Percentiles rank a stretch among this genome's conserved stretches.
phyloP scores from a whole-genome alignment of 2,113 vertebrate genomes.

The Pygoscelis adeliae region DNA sequence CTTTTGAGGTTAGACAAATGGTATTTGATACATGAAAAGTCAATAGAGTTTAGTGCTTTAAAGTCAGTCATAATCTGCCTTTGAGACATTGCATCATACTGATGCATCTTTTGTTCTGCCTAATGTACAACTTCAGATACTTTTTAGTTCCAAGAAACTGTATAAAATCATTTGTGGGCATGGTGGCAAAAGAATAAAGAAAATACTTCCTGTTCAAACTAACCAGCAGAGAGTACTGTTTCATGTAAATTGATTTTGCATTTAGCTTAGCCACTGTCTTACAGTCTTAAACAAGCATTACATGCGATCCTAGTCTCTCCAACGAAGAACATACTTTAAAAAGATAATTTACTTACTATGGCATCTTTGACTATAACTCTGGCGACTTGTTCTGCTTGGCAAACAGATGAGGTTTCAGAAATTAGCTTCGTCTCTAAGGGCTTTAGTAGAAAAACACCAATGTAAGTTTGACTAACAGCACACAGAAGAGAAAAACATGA shows the following conservation, averaged over 20 bases:
- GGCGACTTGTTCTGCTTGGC: slow-evolving; percentile 93
- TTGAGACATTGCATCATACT: slow-evolving; percentile 7
- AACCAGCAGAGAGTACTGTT: background rate
- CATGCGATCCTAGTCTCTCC: background rate
- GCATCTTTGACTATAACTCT: slow-evolving; percentile 92
- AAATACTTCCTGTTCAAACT: background rate
- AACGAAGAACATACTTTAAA: background rate
- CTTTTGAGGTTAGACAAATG: slow-evolving; percentile 18
- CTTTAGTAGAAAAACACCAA: slow-evolving; percentile 68
- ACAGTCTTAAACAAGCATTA: background rate
- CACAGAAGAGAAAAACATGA: background rate
- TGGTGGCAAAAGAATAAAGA: background rate
- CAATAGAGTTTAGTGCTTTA: background rate
- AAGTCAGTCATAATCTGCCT: background rate
- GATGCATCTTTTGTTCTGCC: background rate
- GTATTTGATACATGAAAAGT: background rate
- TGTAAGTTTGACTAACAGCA: background rate
- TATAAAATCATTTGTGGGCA: background rate
- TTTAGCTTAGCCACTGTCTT: background rate
- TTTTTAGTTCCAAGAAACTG: background rate
- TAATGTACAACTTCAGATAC: background rate
- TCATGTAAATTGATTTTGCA: rapidly evolving
- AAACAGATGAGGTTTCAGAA: slow-evolving; percentile 91
- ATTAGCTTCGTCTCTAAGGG: slow-evolving; percentile 94
- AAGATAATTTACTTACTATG: slow-evolving; percentile 81